Base-by-base conservation (phyloP, 1,140 invertebrate genomes). In the Euura lappo region DNA sequence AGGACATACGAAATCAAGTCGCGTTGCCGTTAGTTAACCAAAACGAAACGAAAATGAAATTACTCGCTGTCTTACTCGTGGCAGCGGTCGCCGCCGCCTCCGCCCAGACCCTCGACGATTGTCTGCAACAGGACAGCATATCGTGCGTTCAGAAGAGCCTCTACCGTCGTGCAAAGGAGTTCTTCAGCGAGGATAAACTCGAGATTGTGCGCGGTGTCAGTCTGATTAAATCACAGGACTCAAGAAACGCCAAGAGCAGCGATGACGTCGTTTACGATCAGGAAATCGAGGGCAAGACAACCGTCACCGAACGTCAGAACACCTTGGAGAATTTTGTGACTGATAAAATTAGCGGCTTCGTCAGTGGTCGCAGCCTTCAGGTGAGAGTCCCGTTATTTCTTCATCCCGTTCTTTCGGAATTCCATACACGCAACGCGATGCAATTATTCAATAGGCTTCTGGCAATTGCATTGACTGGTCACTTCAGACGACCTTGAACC, bases 101-200 rank as follows among this genome's bases (percentile, higher is more conserved):
- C 69, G 70, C 77, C 6, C 84, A 86, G 66, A 84, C 69, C 45
- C 76, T 89, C 65, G 84, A 90, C 71, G 88, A 91, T 72, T 92
- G 92, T 77, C 83, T 92, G 44, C 84, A 89, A 73, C 87, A 91
- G 78, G 91, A 93, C 85, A 92, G 91, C 72, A 92, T 93, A 71
- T 90, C 90, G 70, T 93, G 92, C 84, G 82, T 93, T 68, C 92
- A 93, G 81, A 87, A 90, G 76, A 87, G 80, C 70, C 79, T 92
- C 65, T 92, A 89, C 85, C 86, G 90, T 45, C 88, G 87, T 76
- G 90, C 90, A 4, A 90, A 89, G 78, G 88, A 89, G n/a, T 89
- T 92, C 80, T 92, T 93, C 78, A 88, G 89, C 45, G 89, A 89
- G 78, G 90, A 91, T 68, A 89, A 80, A 75, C 84, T 91, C 67